Base-by-base conservation (phyloP, 1,140 invertebrate genomes). In the Leptinotarsa lineolata region DNA sequence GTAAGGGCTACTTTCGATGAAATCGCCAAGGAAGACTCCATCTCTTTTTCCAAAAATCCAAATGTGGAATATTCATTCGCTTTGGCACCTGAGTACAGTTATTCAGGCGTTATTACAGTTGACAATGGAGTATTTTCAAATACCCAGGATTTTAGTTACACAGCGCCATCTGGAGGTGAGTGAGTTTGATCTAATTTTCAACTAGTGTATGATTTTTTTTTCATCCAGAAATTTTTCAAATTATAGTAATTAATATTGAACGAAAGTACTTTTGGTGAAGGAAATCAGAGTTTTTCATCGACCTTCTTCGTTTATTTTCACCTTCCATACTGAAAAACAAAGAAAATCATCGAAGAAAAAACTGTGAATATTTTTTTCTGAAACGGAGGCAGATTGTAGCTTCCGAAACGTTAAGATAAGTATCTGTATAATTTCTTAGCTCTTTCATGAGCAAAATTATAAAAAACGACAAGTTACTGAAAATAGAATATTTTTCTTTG, bases 91-190 rank as follows among this genome's bases (percentile, higher is more conserved):
- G 78, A 78, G 71, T 72, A 73, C 22, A 44, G 44, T 12, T 82
- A 81, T 70, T 71, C 4, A 4, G 16, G 77, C 12, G 46, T 3
- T 22, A 70, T 81, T 3, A 48, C 21, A 3, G 70, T 74, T 8
- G 69, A 69, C 0, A 78, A 67, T 58, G 65, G 72, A 58, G n/a
- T 15, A 48, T 71, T n/a, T 71, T 58, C 59, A 67, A 21, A 16
- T 72, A 45, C 13, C 12, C 18, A 22, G 61, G 20, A 22, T 8
- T 65, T 22, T 45, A n/a, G 13, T 13, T 73, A 80, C 58, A 68
- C n/a, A 18, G 63, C 78, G 39, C 74, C 72, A 12, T 72, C 79
- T 66, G 81, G 78, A 63, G 76, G 79, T 80, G 68, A 72, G 73
- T 72, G 44, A 20, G 59, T 39, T 70, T 21, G n/a, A 22, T 59